phyloP scores from a whole-genome alignment of 2,113 vertebrate species.

The Pteropus alecto region DNA sequence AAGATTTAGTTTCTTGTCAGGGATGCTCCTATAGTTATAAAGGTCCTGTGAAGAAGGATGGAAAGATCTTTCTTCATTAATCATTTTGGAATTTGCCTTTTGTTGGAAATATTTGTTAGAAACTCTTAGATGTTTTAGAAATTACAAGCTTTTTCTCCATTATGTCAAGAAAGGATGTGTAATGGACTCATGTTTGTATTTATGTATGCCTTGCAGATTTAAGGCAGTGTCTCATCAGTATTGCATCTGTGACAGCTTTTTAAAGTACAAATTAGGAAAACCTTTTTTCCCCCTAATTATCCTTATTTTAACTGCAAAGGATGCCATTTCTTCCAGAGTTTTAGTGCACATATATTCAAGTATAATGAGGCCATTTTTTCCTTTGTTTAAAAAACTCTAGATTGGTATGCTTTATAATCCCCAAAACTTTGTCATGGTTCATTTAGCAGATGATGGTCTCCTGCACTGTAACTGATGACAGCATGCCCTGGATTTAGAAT shows the following conservation, averaged over 20 bases:
- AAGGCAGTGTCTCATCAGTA: background rate
- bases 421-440: background rate
- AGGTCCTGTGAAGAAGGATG: background rate
- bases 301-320: conserved; percentile 6
- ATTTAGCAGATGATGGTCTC: background rate
- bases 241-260: background rate
- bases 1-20: background rate
- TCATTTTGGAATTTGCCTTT: background rate
- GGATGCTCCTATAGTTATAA: background rate
- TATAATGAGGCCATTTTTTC: conserved; percentile 28
- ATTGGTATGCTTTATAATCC: background rate
- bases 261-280: conserved; percentile 44
- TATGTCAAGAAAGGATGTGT: background rate
- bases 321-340: conserved; percentile 9
- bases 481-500: background rate
- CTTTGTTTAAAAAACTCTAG: conserved; percentile 27
- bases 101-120: background rate
- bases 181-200: background rate
- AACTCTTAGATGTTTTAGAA: background rate
- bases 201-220: background rate
- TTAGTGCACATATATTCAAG: conserved; percentile 8
- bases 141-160: background rate
- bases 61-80: background rate
- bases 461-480: background rate
- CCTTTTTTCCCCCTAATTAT: background rate